Evolutionary conservation across 2,888 invertebrate species (phyloP).

Genomic region (Eupithecia pulchellata): DNA sequence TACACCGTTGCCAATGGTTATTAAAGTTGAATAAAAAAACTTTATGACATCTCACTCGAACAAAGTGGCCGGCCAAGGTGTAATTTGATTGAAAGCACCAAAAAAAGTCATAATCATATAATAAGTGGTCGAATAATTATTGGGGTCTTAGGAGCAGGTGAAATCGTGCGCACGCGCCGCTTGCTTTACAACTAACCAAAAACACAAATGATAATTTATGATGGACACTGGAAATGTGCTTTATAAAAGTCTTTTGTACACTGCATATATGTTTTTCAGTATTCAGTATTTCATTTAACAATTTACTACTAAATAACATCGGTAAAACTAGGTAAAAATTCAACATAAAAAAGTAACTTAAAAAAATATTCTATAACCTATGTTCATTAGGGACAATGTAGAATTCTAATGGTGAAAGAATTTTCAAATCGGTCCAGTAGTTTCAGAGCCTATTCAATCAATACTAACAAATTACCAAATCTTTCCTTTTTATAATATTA

Average conservation of each 20-base stretch:
- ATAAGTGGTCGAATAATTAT: constrained; percentile 84
- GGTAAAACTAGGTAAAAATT: too few species aligned
- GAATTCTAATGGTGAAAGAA: too few species aligned
- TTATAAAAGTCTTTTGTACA: neutral
- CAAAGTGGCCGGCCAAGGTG: constrained; percentile 81
- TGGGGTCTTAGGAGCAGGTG: constrained; percentile 81
- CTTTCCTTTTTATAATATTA: too few species aligned
- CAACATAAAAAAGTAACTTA: too few species aligned
- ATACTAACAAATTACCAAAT: too few species aligned
- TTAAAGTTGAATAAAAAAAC: constrained; percentile 66
- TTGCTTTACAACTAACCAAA: constrained; percentile 54
- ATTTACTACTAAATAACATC: too few species aligned
- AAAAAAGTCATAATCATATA: constrained; percentile 84
- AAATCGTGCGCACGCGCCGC: constrained; percentile 66
- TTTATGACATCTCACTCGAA: constrained; percentile 84
- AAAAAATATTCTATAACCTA: too few species aligned
- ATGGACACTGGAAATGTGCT: neutral
- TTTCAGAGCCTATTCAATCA: too few species aligned
- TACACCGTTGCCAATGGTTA: constrained; percentile 67
- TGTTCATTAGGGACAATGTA: too few species aligned
- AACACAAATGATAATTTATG: constrained; percentile 63
- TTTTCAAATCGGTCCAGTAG: too few species aligned
- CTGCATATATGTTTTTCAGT: too few species aligned
- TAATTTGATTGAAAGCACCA: constrained; percentile 86
- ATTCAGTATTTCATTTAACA: too few species aligned